A percentile compares a stretch with the other conserved stretches of the same genome.
phyloP scores from a whole-genome alignment of 1,140 invertebrate species.

The Drosophila suzukii region DNA sequence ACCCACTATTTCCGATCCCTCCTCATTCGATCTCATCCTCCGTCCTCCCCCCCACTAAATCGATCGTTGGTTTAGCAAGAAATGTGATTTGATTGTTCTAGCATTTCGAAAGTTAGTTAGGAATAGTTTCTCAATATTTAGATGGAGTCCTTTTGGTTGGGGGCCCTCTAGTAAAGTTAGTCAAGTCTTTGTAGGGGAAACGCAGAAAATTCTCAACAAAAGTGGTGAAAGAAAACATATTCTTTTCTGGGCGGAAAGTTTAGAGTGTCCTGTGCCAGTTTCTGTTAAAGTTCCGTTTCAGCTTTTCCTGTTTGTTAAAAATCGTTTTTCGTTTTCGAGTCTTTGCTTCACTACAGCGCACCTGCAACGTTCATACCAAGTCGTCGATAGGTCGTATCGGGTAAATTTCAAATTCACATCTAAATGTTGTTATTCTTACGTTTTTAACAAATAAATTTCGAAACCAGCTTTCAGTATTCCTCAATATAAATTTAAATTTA shows the following conservation, averaged over 20 bases:
- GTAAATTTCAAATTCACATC: conserved; percentile 55
- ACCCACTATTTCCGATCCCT: conserved; percentile 13
- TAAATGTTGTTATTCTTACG: conserved; percentile 55
- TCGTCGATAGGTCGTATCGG: conserved; percentile 40
- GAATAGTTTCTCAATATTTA: conserved; percentile 54
- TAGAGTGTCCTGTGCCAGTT: conserved; percentile 59
- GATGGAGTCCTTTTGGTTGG: conserved; percentile 31
- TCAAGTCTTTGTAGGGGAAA: conserved; percentile 65
- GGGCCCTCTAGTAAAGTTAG: conserved; percentile 39
- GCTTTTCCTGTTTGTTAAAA: conserved; percentile 11
- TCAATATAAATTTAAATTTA: conserved; percentile 61
- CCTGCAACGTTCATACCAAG: conserved; percentile 48
- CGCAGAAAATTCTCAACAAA: conserved; percentile 44
- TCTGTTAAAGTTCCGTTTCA: conserved; percentile 33
- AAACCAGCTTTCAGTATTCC: conserved; percentile 76
- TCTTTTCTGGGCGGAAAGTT: conserved; percentile 76
- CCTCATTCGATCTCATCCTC: conserved; percentile 8
- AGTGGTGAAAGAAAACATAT: conserved; percentile 26
- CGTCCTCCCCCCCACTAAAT: conserved; percentile 34
- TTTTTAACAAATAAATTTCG: conserved; percentile 46
- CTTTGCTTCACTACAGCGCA: conserved; percentile 50
- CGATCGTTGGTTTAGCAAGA: conserved; percentile 71
- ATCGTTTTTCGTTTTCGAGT: conserved; percentile 34
- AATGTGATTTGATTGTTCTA: conserved; percentile 80
- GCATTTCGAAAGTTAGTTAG: conserved; percentile 75